Evolutionary conservation across 2,888 invertebrate species (phyloP), one percentile per base, ranked within the genome.

Genomic region (Cetonia aurata): DNA sequence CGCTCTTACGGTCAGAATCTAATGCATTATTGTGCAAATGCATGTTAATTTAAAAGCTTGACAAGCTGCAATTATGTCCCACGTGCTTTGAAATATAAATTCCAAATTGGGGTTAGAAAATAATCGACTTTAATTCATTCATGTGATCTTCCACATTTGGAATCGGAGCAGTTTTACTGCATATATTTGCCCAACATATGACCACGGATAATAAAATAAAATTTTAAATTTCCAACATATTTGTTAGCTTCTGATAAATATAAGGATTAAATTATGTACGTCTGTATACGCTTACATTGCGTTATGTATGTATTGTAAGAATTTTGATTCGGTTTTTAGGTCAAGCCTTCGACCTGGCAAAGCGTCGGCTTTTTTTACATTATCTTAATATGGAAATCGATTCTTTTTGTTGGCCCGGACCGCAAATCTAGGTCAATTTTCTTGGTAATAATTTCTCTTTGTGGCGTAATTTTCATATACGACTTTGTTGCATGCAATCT

Each of bases 311-410:
- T 44, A 71, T 67, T 71, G 67, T 59, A 67, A 71, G 67, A 67
- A 68, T 60, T 69, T 53, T 25, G 50, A 53, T 60, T 70, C 65
- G 41, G 68, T 70, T 71, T 71, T 71, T 68, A 68, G 71, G 71
- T 71, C 71, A 71, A 71, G 71, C 62, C 67, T 68, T 62, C 71
- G 68, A 68, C 55, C 68, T 66, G 70, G 70, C 59, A 56, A 37
- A 60, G 25, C 69, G 69, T 53, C 71, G 68, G 68, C 68, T 62
- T 71, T 60, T 25, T 71, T 65, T 62, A 71, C 71, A 62, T 46
- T 62, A 68, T 71, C 71, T 71, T 68, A 68, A 71, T 71, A 71
- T 71, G 68, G 71, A 71, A 71, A 71, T 71, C 71, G 71, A 71
- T 71, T 68, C 68, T 71, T 68, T 68, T 68, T 60, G 71, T 55